phyloP scores from a whole-genome alignment of 2,797 vertebrate species.

The Hylomyscus alleni region DNA sequence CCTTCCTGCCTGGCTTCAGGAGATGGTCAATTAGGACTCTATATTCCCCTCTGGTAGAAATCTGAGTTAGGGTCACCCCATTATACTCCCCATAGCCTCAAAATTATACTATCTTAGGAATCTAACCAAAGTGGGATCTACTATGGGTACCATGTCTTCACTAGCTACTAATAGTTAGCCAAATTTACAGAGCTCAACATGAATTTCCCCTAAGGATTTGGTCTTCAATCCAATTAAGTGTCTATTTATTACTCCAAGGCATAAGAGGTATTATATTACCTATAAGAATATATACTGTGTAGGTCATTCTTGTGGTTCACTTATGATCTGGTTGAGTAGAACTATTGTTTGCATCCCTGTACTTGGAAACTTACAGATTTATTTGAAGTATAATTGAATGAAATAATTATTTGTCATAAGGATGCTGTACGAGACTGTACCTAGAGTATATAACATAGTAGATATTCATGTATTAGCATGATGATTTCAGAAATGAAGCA shows the following conservation, averaged over 20 bases:
- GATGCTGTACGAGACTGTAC: background rate
- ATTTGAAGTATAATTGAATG: background rate
- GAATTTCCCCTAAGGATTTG: background rate
- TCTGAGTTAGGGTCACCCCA: too few species aligned
- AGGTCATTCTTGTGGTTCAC: background rate
- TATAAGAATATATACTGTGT: background rate
- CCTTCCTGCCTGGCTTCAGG: too few species aligned
- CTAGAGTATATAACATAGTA: background rate
- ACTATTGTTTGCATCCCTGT: too few species aligned
- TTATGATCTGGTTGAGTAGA: background rate
- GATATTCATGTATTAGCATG: slow-evolving; percentile 13
- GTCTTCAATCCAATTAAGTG: background rate
- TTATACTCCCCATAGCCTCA: too few species aligned
- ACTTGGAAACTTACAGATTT: background rate
- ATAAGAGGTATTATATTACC: background rate
- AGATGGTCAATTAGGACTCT: too few species aligned
- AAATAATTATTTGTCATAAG: background rate
- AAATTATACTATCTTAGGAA: background rate
- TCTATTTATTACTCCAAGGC: background rate
- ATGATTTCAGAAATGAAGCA: slow-evolving; percentile 1
- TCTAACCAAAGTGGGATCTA: too few species aligned
- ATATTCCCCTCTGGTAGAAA: too few species aligned
- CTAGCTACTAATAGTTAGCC: background rate
- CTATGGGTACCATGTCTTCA: background rate
- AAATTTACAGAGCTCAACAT: background rate